Conservation (phyloP, 2,113 vertebrate genomes). For the Acanthisitta chloris region DNA sequence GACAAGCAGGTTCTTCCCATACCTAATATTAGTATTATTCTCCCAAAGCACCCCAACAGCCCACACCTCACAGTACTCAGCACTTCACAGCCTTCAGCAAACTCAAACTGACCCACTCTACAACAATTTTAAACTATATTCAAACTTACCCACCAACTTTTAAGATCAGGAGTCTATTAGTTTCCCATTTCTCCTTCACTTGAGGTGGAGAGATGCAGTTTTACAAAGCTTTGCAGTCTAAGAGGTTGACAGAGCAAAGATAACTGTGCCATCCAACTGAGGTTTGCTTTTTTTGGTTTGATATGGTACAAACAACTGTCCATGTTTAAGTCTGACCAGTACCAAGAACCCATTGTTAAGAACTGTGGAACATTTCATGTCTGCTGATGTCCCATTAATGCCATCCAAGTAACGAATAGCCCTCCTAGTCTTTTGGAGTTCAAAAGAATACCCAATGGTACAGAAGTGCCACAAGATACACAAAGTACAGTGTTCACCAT, state of each 20-base stretch:
- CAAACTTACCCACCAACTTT: not conserved
- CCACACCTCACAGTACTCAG: not conserved
- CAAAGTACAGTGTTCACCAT: not conserved
- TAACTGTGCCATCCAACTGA: not conserved
- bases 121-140: not conserved
- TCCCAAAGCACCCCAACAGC: not conserved
- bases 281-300: not conserved
- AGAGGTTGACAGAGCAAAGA: not conserved
- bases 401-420: not conserved
- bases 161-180: not conserved
- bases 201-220: not conserved
- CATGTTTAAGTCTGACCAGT: not conserved
- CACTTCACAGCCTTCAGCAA: not conserved
- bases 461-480: not conserved
- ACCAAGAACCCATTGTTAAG: not conserved
- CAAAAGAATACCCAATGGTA: not conserved
- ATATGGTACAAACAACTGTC: not conserved
- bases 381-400: not conserved
- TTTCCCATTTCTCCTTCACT: not conserved
- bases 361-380: not conserved
- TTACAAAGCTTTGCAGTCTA: not conserved
- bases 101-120: not conserved
- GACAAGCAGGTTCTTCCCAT: not conserved
- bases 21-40: not conserved
- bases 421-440: not conserved